A percentile compares a stretch with the other conserved stretches of the same genome.
phyloP scores from a whole-genome alignment of 2,888 invertebrate species.

The Melolontha melolontha region DNA sequence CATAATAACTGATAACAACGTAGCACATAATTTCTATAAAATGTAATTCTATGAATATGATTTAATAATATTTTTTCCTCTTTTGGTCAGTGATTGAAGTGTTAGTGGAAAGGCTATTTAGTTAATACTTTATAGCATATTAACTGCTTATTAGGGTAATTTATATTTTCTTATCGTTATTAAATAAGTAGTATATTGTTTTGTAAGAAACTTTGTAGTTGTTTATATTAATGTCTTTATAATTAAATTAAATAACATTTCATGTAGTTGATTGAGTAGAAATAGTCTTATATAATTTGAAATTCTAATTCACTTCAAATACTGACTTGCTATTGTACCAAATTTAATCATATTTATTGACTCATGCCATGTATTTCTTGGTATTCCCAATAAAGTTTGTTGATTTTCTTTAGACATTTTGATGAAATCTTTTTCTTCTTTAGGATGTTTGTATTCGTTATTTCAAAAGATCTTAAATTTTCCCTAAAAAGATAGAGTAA shows the following conservation, averaged over 20 bases:
- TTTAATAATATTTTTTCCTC: background rate
- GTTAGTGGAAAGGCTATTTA: background rate
- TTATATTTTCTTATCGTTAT: background rate
- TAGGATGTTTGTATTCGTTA: too few relatives aligned
- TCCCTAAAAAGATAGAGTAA: too few relatives aligned
- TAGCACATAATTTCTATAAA: background rate
- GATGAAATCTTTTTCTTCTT: too few relatives aligned
- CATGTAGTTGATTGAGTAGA: background rate
- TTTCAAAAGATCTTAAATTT: too few relatives aligned
- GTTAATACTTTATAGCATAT: background rate
- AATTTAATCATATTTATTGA: constrained; percentile 18
- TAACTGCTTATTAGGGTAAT: background rate
- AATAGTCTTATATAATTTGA: background rate
- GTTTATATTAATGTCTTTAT: background rate
- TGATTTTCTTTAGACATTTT: too few relatives aligned
- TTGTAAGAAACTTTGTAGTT: background rate
- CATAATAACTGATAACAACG: too few relatives aligned
- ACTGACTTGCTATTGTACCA: constrained; percentile 29
- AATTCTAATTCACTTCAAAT: constrained; percentile 26
- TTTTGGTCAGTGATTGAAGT: constrained; percentile 36
- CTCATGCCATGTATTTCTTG: too few relatives aligned
- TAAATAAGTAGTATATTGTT: constrained; percentile 8
- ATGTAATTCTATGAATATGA: background rate
- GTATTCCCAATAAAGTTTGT: too few relatives aligned
- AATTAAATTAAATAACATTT: background rate